Evolutionary conservation across 2,797 vertebrate genomes (phyloP).

Genomic region (Pseudocheirus occidentalis): DNA sequence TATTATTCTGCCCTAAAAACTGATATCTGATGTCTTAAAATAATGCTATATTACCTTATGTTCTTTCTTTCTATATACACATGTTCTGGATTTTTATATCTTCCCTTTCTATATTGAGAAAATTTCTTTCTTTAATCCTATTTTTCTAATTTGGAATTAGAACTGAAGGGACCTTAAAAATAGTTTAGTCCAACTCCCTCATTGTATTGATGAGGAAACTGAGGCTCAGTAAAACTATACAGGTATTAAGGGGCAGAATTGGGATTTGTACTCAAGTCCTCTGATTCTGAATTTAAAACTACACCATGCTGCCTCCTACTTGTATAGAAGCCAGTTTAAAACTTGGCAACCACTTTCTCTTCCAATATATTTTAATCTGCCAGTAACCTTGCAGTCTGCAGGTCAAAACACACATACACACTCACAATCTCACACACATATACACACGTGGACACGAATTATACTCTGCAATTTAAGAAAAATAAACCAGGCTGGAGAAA

Average conservation of each 20-base stretch:
- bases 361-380: constrained; percentile 7
- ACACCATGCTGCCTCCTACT: not conserved
- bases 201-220: not conserved
- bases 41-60: not conserved
- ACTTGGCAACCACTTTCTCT: not conserved
- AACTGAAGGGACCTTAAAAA: not conserved
- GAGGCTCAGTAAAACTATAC: not conserved
- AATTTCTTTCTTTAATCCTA: not conserved
- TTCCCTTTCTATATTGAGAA: not conserved
- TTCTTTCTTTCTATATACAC: not conserved
- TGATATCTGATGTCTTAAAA: constrained; percentile 36
- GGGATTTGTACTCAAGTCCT: not conserved
- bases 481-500: constrained; percentile 37
- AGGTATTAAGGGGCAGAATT: not conserved
- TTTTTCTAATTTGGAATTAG: not conserved
- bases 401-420: not conserved
- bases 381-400: not conserved
- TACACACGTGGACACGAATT: not conserved
- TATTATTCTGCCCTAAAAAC: not conserved
- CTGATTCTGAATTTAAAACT: not conserved
- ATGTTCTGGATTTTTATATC: not conserved
- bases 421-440: not conserved
- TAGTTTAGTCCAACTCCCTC: not conserved
- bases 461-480: constrained; percentile 2
- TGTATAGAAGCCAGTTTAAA: not conserved